A percentile compares a stretch with the other conserved stretches of the same genome.
Evolutionary conservation across 2,113 vertebrate species (phyloP).

Genomic region (Platichthys flesus): DNA sequence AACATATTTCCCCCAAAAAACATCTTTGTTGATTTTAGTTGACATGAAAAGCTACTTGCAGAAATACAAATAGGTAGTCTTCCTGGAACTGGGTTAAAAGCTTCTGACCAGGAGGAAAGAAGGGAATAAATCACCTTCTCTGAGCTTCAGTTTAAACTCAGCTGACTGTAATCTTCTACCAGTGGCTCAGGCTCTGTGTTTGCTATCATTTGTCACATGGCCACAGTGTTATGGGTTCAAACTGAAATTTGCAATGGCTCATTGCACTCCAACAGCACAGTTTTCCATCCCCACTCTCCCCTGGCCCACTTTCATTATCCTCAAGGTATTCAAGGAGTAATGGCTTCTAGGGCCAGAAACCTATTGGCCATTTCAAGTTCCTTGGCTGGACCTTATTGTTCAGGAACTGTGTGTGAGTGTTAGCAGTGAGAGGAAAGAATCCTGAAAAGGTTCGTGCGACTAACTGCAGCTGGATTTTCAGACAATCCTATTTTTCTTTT

Average conservation of each 20-base stretch:
- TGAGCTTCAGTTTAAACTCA: conserved; percentile 35
- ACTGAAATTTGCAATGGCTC: conserved; percentile 76
- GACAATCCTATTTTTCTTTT: neutral
- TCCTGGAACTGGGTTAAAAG: conserved; percentile 13
- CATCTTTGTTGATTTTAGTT: neutral
- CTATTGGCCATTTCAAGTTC: conserved; percentile 71
- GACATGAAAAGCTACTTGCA: conserved; percentile 32
- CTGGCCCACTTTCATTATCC: conserved; percentile 73
- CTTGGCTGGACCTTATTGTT: conserved; percentile 55
- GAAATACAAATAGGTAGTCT: conserved; percentile 46
- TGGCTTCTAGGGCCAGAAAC: conserved; percentile 66
- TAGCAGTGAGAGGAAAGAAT: conserved; percentile 6
- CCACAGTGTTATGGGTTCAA: conserved; percentile 78
- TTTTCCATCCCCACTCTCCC: conserved; percentile 67
- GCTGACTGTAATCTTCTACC: conserved; percentile 58
- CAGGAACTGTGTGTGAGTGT: conserved; percentile 34
- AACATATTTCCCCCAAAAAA: neutral
- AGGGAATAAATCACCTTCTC: neutral
- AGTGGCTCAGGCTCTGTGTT: conserved; percentile 62
- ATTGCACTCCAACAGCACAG: conserved; percentile 73
- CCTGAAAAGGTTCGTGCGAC: neutral
- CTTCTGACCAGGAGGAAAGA: neutral
- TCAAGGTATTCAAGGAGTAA: conserved; percentile 76
- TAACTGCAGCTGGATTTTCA: conserved; percentile 9
- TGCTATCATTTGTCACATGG: conserved; percentile 80